Base-by-base conservation (phyloP, 2,797 vertebrate species). In the Microhierax caerulescens region DNA sequence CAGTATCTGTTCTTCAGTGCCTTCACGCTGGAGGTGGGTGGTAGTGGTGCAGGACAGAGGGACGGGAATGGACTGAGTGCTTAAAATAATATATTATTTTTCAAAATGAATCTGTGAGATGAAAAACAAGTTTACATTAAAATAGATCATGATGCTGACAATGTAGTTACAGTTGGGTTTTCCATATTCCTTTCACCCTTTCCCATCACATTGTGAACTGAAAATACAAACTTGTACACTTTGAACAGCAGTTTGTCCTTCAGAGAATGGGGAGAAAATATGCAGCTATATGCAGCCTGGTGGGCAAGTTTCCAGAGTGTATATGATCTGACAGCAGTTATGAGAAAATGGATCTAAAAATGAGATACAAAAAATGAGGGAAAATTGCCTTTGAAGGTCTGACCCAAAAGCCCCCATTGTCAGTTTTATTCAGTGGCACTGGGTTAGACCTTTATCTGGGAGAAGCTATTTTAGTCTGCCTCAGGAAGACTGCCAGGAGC, bases 401-500 rank as follows among this genome's bases (percentile, higher is more conserved):
- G 20, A 83, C 48, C 81, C 60, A 20, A 75, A 75, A 82, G 63
- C 60, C 65, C 41, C 78, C 45, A 36, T 5, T 56, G 50, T 61
- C 57, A 85, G 53, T 64, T 91, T 65, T 78, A 59, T 43, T 78
- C 79, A 39, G 48, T 36, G 37, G 73, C 67, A 73, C 45, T 60
- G 36, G 75, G 75, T 51, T 88, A 67, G 63, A 90, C 28, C 34
- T 94, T 64, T 27, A 24, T 53, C 45, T 76, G 36, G 25, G 51
- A 87, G 48, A 63, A 94, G 84, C 67, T 97, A 72, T 92, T 96
- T 94, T 9, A 77, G 79, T 43, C 64, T 84, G 72, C 57, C 76
- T 85, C 82, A 90, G 87, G 72, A 83, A 67, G 32, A 61, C 51
- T 70, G 88, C 83, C 93, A 94, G 64, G 17, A 94, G 51, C 20